These are phyloP conservation scores for Scolopax bukidnonensis DNA, from an alignment of 2,797 vertebrate genomes.

Conservation along the genomic window DNA sequence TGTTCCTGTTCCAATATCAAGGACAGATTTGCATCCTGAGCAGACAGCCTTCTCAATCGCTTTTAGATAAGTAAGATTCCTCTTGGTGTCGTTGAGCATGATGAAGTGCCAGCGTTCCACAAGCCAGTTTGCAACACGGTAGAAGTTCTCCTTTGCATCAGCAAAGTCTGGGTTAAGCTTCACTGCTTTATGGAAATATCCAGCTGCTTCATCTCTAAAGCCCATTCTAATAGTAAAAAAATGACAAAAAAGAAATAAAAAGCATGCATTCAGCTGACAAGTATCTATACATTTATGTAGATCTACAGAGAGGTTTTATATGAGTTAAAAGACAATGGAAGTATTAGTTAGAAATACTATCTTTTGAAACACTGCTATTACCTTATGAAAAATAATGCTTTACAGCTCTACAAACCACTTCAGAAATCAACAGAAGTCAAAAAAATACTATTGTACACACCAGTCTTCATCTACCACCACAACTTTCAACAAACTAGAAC, in stretches of 20 bases:
- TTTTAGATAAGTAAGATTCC: slow-evolving; percentile 89
- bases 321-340: neutral
- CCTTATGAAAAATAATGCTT: neutral
- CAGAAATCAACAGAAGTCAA: neutral
- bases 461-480: neutral
- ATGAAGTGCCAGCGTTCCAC: slow-evolving; percentile 98
- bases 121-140: slow-evolving; percentile 96
- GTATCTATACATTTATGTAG: neutral
- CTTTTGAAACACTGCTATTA: neutral
- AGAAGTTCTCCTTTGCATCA: slow-evolving; percentile 96
- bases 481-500: neutral
- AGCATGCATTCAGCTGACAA: neutral
- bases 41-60: slow-evolving; percentile 90
- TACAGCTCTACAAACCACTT: neutral
- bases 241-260: neutral
- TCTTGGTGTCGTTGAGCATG: slow-evolving; percentile 93
- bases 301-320: neutral
- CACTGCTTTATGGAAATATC: slow-evolving; percentile 95
- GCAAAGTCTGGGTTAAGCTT: slow-evolving; percentile 91
- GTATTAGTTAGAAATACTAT: neutral
- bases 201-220: slow-evolving; percentile 95
- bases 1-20: slow-evolving; percentile 97
- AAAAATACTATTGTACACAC: neutral
- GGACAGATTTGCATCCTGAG: slow-evolving; percentile 87
- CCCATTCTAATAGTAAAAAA: slow-evolving; percentile 85